Percentiles rank a stretch among this genome's conserved stretches.
These are phyloP conservation scores for Coranthus polyacanthus DNA, from an alignment of 2,797 vertebrate genomes.

Conservation along the genomic window DNA sequence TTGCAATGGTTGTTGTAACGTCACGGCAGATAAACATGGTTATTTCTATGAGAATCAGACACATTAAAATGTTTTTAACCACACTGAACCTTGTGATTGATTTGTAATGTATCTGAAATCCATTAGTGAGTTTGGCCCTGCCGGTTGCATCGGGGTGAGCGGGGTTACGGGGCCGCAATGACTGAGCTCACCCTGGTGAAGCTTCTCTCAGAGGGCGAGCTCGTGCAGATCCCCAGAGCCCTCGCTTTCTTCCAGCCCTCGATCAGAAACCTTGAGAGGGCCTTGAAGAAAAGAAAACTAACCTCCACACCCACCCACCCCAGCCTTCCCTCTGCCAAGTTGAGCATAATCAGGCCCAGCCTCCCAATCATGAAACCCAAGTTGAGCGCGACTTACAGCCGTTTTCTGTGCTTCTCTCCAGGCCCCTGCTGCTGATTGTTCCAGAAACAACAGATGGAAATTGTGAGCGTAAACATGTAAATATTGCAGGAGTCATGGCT, in stretches of 20 bases:
- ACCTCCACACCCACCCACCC: constrained; percentile 28
- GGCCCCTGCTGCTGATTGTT: constrained; percentile 84
- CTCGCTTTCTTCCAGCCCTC: constrained; percentile 44
- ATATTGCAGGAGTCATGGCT: constrained; percentile 82
- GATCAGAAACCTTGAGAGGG: constrained; percentile 76
- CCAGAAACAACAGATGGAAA: constrained; percentile 89
- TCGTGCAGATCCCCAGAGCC: constrained; percentile 48
- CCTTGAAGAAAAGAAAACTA: constrained; percentile 81
- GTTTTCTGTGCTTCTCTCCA: constrained; percentile 69
- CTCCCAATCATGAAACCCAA: constrained; percentile 86
- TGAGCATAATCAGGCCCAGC: constrained; percentile 85
- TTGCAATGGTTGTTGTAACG: constrained; percentile 18
- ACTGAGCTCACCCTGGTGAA: constrained; percentile 69
- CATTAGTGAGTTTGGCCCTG: constrained; percentile 56
- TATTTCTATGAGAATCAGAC: constrained; percentile 36
- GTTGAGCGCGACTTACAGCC: constrained; percentile 80
- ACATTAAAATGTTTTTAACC: constrained; percentile 46
- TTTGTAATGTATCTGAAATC: constrained; percentile 68
- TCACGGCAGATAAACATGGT: constrained; percentile 22
- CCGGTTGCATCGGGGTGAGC: constrained; percentile 48
- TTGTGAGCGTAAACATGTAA: constrained; percentile 88
- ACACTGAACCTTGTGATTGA: constrained; percentile 60
- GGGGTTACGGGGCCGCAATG: constrained; percentile 44
- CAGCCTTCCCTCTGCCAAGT: constrained; percentile 23
- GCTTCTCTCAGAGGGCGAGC: constrained; percentile 54